A percentile compares a stretch with the other conserved stretches of the same genome.
Evolutionary conservation across 2,113 vertebrate genomes (phyloP).

Genomic region (mouse (Mus musculus)): GRCm39 chr2:144981001-144981500

Average conservation of each 20-base stretch:
- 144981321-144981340: neutral
- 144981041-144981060: neutral
- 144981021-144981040: neutral
- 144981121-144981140: too few species aligned
- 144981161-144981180: too few species aligned
- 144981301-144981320: neutral
- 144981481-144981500: neutral
- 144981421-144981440: neutral
- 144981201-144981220: neutral
- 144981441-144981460: neutral
- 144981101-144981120: neutral
- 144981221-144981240: neutral
- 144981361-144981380: neutral
- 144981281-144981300: neutral
- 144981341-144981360: neutral
- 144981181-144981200: neutral
- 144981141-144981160: too few species aligned
- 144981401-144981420: neutral
- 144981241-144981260: too few species aligned
- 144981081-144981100: neutral
- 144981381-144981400: neutral
- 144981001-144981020: neutral
- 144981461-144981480: neutral
- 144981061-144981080: neutral
- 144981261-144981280: neutral